Base-by-base conservation (phyloP, 2,888 invertebrate genomes). In the Flexamia atlantica region DNA sequence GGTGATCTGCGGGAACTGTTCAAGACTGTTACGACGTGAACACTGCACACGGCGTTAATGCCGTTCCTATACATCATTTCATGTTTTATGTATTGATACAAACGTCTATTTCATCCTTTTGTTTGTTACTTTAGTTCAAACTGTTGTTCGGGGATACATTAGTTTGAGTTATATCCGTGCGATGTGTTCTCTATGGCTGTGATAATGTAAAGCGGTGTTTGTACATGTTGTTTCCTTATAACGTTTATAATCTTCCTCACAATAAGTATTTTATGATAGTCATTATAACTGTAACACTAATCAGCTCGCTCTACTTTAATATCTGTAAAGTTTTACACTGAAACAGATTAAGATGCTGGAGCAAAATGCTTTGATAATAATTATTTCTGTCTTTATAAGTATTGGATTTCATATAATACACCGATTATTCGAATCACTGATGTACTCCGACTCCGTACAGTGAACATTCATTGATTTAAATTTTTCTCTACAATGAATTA, bases 61-160 rank as follows among this genome's bases (percentile, higher is more conserved):
- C 17, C 64, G 64, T 64, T 64, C 30, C 64, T 30, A 30, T 28
- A 64, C 64, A 64, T 28, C 64, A 30, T 28, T 25, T 64, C 30
- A 64, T 64, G 64, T 64, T 64, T 64, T 28, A 64, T 64, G 64
- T 64, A 64, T 64, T 64, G 64, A 64, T 64, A 64, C 64, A 64
- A 64, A 30, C 64, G 64, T 64, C 28, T 64, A 64, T 64, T 64
- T 30, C 64, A 64, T 64, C 64, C 64, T 17, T 64, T 64, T 64
- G 30, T 64, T 64, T 64, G 64, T 64, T 64, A 64, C 64, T 64
- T 64, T 17, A 64, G 64, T 64, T 25, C 28, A 30, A 64, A 64
- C 30, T 64, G 64, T 64, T 64, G 64, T 64, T 30, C 12, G 17
- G 64, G 64, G 64, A 64, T 28, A 64, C 64, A 64, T 64, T 64